phyloP scores from a whole-genome alignment of 1,140 invertebrate genomes.

The Archegozetes longisetosus region DNA sequence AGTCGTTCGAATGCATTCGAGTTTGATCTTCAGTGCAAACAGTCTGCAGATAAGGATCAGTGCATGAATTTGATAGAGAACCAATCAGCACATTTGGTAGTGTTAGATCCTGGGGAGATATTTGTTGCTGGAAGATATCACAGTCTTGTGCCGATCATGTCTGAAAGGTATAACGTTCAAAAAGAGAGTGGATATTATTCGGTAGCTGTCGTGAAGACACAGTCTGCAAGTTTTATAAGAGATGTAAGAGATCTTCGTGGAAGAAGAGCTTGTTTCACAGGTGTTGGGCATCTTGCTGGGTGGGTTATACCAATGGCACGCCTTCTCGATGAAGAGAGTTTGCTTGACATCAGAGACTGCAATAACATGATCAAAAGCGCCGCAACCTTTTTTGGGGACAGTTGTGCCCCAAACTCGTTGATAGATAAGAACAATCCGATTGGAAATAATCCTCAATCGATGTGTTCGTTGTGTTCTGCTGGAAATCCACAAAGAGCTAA shows the following conservation, averaged over 20 bases:
- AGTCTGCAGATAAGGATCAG: slow-evolving; percentile 24
- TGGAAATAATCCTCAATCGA: slow-evolving; percentile 57
- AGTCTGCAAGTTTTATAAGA: slow-evolving; percentile 41
- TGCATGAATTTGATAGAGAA: slow-evolving; percentile 35
- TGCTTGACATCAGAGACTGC: slow-evolving; percentile 38
- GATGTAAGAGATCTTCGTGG: slow-evolving; percentile 49
- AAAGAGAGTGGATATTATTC: slow-evolving; percentile 39
- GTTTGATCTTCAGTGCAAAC: slow-evolving; percentile 21
- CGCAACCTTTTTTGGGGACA: slow-evolving; percentile 68
- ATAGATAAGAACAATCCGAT: slow-evolving; percentile 86
- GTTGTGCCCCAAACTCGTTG: slow-evolving; percentile 82
- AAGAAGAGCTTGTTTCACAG: slow-evolving; percentile 69
- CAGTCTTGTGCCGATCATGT: slow-evolving; percentile 71
- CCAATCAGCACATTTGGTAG: slow-evolving; percentile 63
- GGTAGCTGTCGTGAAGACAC: slow-evolving; percentile 64
- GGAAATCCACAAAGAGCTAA: slow-evolving; percentile 49
- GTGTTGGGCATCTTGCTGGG: slow-evolving; percentile 74
- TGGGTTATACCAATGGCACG: slow-evolving; percentile 74
- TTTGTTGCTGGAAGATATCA: slow-evolving; percentile 81
- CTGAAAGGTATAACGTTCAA: slow-evolving; percentile 28
- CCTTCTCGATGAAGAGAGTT: slow-evolving; percentile 19
- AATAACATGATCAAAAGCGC: slow-evolving; percentile 92
- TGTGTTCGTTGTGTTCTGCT: slow-evolving; percentile 59
- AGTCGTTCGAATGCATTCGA: slow-evolving; percentile 21
- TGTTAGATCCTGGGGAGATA: slow-evolving; percentile 77